A percentile compares a stretch with the other conserved stretches of the same genome.
Evolutionary conservation across 2,888 invertebrate species (phyloP).

Genomic region (Cephus pulcher): DNA sequence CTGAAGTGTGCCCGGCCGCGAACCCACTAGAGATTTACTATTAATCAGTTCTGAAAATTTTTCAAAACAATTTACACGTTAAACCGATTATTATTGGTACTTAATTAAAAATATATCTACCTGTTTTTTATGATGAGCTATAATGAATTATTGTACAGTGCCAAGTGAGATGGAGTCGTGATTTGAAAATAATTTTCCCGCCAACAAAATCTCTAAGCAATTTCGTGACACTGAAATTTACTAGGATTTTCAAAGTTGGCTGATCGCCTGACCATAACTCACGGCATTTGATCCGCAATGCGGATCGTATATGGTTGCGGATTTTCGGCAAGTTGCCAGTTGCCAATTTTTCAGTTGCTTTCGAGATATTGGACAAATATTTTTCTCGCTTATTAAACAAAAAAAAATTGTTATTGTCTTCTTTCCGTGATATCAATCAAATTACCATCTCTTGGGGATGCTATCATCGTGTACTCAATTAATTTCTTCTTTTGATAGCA

Average conservation of each 20-base stretch:
- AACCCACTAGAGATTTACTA: neutral
- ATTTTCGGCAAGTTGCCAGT: conserved; percentile 11
- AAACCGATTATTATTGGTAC: neutral
- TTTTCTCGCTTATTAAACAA: neutral
- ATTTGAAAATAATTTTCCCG: neutral
- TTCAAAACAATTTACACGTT: neutral
- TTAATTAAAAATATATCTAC: neutral
- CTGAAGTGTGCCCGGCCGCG: neutral
- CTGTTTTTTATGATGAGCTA: neutral
- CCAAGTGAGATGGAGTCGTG: neutral
- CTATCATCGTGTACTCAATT: neutral
- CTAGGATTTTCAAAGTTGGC: neutral
- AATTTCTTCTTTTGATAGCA: neutral
- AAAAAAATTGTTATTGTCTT: neutral
- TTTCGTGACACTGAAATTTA: neutral
- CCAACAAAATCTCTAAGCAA: neutral
- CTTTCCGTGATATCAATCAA: no score
- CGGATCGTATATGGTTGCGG: conserved; percentile 12
- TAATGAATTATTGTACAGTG: neutral
- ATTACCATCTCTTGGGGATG: neutral
- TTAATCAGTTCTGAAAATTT: neutral
- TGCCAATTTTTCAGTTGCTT: conserved; percentile 11
- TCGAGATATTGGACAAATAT: neutral
- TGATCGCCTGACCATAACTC: neutral
- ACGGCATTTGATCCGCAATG: conserved; percentile 17